Evolutionary conservation across 2,888 invertebrate species (phyloP).

Genomic region (Cantharis rustica): DNA sequence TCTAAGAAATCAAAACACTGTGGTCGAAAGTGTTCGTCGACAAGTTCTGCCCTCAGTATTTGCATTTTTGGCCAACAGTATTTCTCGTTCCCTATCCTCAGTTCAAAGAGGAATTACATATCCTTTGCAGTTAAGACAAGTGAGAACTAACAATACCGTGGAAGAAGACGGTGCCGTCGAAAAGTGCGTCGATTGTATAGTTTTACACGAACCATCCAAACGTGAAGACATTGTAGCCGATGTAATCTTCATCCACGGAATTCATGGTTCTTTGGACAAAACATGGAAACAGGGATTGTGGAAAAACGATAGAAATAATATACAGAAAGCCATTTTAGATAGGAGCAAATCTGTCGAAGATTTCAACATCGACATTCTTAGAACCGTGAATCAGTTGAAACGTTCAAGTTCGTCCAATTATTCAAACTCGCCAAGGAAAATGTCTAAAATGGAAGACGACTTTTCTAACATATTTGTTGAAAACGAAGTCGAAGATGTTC

Average conservation of each 20-base stretch:
- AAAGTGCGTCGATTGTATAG: conserved; percentile 51
- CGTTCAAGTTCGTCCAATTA: conserved; percentile 42
- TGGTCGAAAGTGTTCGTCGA: conserved; percentile 48
- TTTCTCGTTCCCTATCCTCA: conserved; percentile 52
- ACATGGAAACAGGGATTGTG: conserved; percentile 84
- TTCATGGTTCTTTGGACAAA: conserved; percentile 76
- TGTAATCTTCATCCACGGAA: conserved; percentile 82
- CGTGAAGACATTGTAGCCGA: conserved; percentile 59
- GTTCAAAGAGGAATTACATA: conserved; percentile 49
- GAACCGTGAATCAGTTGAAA: conserved; percentile 37
- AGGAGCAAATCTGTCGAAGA: conserved; percentile 43
- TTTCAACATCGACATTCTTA: conserved; percentile 32
- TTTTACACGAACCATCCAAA: conserved; percentile 48
- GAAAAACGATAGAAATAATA: conserved; percentile 54
- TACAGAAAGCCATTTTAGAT: conserved; percentile 46
- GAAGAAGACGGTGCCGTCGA: conserved; percentile 42
- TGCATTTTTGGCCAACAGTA: conserved; percentile 51
- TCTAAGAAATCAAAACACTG: conserved; percentile 49
- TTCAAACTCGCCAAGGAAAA: conserved; percentile 41
- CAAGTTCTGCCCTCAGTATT: conserved; percentile 50
- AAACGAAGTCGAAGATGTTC: conserved; percentile 21
- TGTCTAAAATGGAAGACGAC: conserved; percentile 37
- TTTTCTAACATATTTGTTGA: conserved; percentile 34
- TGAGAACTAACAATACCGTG: neutral
- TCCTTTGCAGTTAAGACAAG: conserved; percentile 32